Conservation (phyloP, 2,797 vertebrate species). For the Philypnodon macrostomus region DNA sequence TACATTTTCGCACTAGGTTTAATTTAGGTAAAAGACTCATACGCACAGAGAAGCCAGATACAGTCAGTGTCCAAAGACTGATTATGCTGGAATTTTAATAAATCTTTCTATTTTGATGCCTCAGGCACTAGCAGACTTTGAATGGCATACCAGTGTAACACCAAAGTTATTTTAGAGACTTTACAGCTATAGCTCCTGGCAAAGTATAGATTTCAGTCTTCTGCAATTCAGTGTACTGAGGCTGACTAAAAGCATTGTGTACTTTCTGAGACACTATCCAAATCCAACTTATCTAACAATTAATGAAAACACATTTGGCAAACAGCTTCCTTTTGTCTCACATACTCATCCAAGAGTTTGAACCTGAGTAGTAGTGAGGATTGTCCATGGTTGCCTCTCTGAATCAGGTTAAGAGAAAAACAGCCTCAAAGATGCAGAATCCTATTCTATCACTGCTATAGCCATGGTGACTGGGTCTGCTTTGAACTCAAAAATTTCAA, state of each 20-base stretch:
- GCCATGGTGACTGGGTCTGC: slow-evolving; percentile 31
- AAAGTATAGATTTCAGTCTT: slow-evolving; percentile 4
- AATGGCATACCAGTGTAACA: slow-evolving; percentile 10
- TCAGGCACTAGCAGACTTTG: slow-evolving; percentile 19
- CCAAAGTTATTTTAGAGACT: slow-evolving; percentile 9
- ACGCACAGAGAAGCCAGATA: slow-evolving; percentile 1
- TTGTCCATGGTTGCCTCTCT: slow-evolving; percentile 21
- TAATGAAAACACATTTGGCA: slow-evolving; percentile 37
- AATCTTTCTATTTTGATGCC: slow-evolving; percentile 8
- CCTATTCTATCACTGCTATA: slow-evolving; percentile 44
- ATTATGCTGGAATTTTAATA: slow-evolving; percentile 11
- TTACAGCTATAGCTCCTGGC: slow-evolving; percentile 11
- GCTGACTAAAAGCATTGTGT: slow-evolving; percentile 16
- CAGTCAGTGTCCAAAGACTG: slow-evolving; percentile 2
- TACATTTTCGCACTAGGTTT: slow-evolving; percentile 4
- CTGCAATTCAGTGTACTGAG: slow-evolving; percentile 5
- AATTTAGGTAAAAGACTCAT: slow-evolving; percentile 10
- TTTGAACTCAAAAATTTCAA: slow-evolving; percentile 63
- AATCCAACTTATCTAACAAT: slow-evolving; percentile 32
- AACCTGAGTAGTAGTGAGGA: slow-evolving; percentile 23
- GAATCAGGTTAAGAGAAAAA: slow-evolving; percentile 41
- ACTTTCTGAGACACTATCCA: slow-evolving; percentile 20
- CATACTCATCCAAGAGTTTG: slow-evolving; percentile 32
- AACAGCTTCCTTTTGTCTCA: slow-evolving; percentile 26
- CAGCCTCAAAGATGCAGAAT: slow-evolving; percentile 33